Evolutionary conservation across 2,113 vertebrate species (phyloP), one percentile per base, ranked within the genome.

Genomic region (Ursus arctos): DNA sequence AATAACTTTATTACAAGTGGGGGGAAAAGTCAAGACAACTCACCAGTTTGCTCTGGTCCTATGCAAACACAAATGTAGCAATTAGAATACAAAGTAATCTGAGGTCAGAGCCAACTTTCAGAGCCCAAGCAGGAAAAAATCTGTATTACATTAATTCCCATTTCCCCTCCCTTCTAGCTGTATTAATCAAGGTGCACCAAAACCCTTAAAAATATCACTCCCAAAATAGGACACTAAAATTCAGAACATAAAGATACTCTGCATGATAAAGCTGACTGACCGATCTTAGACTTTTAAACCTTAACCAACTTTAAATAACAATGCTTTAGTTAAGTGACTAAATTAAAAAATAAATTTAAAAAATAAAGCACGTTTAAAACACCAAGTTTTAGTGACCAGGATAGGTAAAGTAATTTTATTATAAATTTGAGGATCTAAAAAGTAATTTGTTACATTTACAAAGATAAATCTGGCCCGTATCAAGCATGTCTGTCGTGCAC

Each of bases 351-450:
- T 61, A 69, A 65, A 71, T 84, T 92, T 67, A 0, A 28, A 94
- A 96, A 96, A 90, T 55, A 86, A 98, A 95, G 49, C 67, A 13
- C 82, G 26, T 69, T n/a, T 61, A 90, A 96, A 97, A 98, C 57
- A 72, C 87, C 63, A 85, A 86, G 0, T 79, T 0, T 94, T 92
- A 51, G 97, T 86, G 90, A 82, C 83, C 40, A 86, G 80, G 63
- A 16, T 33, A 67, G 63, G 95, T 69, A 59, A 96, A 85, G 72
- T 71, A 61, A 89, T 91, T 85, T 98, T 98, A 98, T 98, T 96
- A 61, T 57, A n/a, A 16, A 93, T 89, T 95, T 94, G 85, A 80
- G 69, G 95, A 95, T 80, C 96, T 95, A 59, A 61, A 95, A 95
- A 82, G 88, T 88, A 95, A 96, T 96, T 16, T 95, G 86, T 81